Percentiles rank a stretch among this genome's conserved stretches.
Conservation (phyloP, 2,797 vertebrate species). For the Myripristis jacobus region DNA sequence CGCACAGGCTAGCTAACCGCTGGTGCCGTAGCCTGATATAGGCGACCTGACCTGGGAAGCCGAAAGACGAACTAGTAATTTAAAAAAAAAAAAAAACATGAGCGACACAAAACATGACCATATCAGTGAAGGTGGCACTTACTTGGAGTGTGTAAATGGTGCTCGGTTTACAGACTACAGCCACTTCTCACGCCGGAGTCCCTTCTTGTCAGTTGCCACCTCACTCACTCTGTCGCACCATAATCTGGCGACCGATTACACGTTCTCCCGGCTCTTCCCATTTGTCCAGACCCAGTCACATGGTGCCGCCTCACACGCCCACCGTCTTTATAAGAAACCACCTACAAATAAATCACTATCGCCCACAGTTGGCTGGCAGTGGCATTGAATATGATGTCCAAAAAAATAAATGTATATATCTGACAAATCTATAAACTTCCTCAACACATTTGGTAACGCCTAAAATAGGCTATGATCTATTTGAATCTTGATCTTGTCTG, state of each 20-base stretch:
- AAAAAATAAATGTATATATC: too few relatives aligned
- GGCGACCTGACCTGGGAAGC: constrained; percentile 11
- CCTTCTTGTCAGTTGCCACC: constrained; percentile 41
- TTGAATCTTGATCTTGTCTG: too few relatives aligned
- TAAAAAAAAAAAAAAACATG: neutral
- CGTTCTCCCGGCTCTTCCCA: constrained; percentile 36
- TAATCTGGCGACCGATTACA: constrained; percentile 79
- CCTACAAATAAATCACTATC: neutral
- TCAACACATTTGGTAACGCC: too few relatives aligned
- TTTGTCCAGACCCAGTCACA: constrained; percentile 66
- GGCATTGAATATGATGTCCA: too few relatives aligned
- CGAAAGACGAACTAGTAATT: neutral
- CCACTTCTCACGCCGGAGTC: constrained; percentile 29
- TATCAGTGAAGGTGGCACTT: constrained; percentile 38
- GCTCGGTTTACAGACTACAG: constrained; percentile 13
- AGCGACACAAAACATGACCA: constrained; percentile 64
- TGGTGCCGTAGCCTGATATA: constrained; percentile 19
- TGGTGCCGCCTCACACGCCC: constrained; percentile 49
- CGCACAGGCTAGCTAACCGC: constrained; percentile 40
- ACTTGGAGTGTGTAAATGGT: constrained; percentile 1
- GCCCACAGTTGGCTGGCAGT: too few relatives aligned
- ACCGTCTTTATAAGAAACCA: constrained; percentile 4
- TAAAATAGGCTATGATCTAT: too few relatives aligned
- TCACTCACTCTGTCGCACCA: constrained; percentile 77
- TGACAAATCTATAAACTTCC: too few relatives aligned